These are phyloP conservation scores for Muraenolepis orangiensis DNA, from an alignment of 2,797 vertebrate genomes.

Conservation along the genomic window DNA sequence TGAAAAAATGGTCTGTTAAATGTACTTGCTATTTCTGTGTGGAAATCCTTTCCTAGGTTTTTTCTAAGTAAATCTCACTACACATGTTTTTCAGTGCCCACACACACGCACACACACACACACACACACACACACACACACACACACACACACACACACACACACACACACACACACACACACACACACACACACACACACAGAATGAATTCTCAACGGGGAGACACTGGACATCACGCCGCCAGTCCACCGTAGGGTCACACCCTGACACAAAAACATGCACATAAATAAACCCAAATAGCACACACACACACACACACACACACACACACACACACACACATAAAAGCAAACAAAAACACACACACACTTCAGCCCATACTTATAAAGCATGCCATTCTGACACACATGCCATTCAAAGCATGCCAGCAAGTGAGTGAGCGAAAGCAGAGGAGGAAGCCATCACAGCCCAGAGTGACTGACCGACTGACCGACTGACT, in stretches of 20 bases:
- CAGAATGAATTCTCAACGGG: neutral
- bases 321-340: neutral
- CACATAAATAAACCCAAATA: neutral
- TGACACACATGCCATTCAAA: constrained; percentile 6
- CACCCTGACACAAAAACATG: neutral
- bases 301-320: no score
- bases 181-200: neutral
- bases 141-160: no score
- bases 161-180: no score
- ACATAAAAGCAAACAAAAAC: neutral
- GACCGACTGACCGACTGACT: constrained; percentile 10
- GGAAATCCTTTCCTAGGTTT: no score
- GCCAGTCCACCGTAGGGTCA: neutral
- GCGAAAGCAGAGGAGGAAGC: constrained; percentile 24
- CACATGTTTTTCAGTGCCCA: no score
- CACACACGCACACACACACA: no score
- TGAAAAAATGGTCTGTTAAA: no score
- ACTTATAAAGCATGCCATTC: neutral
- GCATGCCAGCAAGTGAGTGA: constrained; percentile 15
- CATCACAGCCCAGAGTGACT: constrained; percentile 26
- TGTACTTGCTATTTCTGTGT: no score
- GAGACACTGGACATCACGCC: neutral
- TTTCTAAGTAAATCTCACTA: no score
- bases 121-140: no score
- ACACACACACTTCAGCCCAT: neutral